Evolutionary conservation across 1,140 invertebrate species (phyloP), one percentile per base, ranked within the genome.

Genomic region (Bombus superbus): DNA sequence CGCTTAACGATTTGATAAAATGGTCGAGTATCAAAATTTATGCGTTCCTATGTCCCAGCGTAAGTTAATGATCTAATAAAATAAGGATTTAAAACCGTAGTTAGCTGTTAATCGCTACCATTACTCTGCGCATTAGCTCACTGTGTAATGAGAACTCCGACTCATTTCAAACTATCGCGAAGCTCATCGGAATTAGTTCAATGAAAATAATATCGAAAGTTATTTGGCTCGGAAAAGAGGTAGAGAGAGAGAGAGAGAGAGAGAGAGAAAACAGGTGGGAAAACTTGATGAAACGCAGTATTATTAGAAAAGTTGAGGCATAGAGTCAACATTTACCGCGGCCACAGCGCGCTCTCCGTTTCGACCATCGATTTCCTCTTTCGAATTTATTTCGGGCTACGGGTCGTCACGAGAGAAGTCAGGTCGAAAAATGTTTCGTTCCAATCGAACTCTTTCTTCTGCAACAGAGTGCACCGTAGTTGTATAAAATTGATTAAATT

Each of bases 241-340:
- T 6, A 6, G 35, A 44, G 38, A 82, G 53, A 11, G 25, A 62
- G 25, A 62, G 10, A 38, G 42, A 59, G 42, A 15, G 69, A 6
- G 35, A 18, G 44, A 57, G 32, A 53, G 18, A 53, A 53, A 15
- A 42, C 15, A 44, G 40, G 38, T 68, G 11, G n/a, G 42, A 71
- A 47, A 71, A 28, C 18, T 15, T 44, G 35, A 76, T n/a, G 42
- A n/a, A 73, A 66, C n/a, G 64, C 74, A 77, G 76, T 85, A 80
- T 85, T 85, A 85, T 85, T 85, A 85, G 78, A 66, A 85, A 85
- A 74, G 78, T 85, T 81, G 75, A 71, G 83, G 57, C 83, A 32
- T 28, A 40, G 35, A 28, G 78, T 81, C 83, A 81, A 81, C 71
- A 80, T 78, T 74, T 68, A 38, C 66, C n/a, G 32, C 66, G 47